Conservation (phyloP, 2,797 vertebrate genomes). For the Myotis vivesi region DNA sequence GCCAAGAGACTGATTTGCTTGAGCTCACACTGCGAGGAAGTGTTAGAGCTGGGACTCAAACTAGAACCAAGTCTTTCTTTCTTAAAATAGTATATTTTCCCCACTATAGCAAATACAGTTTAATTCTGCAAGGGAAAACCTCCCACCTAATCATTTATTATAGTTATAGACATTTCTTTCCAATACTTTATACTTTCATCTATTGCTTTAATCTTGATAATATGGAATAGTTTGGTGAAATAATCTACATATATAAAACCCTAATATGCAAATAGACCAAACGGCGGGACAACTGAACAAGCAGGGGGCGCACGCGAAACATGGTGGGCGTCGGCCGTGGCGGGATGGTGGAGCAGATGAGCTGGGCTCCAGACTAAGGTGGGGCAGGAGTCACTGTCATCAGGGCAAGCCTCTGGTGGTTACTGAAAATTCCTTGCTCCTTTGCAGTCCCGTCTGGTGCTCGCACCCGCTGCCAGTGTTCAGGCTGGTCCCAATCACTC, state of each 20-base stretch:
- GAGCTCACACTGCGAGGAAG: not conserved
- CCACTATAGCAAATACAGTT: not conserved
- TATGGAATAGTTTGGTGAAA: not conserved
- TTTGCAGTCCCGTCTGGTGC: no score
- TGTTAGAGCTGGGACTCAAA: not conserved
- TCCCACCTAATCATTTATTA: not conserved
- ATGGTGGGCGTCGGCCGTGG: no score
- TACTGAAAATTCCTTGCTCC: no score
- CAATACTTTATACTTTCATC: not conserved
- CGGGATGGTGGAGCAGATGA: no score
- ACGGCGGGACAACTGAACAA: no score
- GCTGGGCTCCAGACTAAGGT: no score
- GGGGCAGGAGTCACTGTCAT: no score
- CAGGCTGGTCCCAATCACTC: no score
- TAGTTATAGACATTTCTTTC: not conserved
- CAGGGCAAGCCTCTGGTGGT: no score
- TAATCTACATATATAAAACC: not conserved
- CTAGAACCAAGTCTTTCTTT: not conserved
- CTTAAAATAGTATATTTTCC: not conserved
- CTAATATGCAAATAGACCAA: no score
- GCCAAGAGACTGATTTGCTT: not conserved
- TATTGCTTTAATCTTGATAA: slow-evolving; percentile 2
- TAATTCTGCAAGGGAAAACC: not conserved
- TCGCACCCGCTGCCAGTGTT: no score
- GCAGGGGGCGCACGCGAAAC: no score